Conservation (phyloP, 2,888 invertebrate genomes). For the Rhamphomyia laevipes region DNA sequence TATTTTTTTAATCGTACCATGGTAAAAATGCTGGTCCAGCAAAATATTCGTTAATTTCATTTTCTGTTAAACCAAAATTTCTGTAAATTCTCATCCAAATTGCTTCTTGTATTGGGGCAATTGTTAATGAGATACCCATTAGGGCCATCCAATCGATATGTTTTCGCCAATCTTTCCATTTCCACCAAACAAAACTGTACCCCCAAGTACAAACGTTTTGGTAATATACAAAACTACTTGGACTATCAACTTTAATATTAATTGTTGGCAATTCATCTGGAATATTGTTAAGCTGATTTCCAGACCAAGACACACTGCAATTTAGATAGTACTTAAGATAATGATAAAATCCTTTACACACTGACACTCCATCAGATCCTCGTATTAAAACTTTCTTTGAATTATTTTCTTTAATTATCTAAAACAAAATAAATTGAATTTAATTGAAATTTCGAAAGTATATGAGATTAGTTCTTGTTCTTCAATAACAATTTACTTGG, state of each 20-base stretch:
- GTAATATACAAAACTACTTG: too few relatives aligned
- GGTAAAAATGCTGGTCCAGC: conserved; percentile 88
- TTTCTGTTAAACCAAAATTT: conserved; percentile 56
- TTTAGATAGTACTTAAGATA: too few relatives aligned
- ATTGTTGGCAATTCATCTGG: too few relatives aligned
- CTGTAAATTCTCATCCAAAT: conserved; percentile 75
- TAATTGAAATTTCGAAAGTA: too few relatives aligned
- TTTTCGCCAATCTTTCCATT: conserved; percentile 77
- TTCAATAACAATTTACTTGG: too few relatives aligned
- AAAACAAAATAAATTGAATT: background rate
- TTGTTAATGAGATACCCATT: conserved; percentile 81
- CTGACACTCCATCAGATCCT: too few relatives aligned
- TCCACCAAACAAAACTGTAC: too few relatives aligned
- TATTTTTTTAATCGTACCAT: conserved; percentile 44
- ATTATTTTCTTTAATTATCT: conserved; percentile 9
- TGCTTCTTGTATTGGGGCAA: conserved; percentile 71
- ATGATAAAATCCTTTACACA: too few relatives aligned
- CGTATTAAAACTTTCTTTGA: conserved; percentile 7
- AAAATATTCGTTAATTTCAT: conserved; percentile 72
- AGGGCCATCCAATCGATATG: conserved; percentile 96
- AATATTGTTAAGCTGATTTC: too few relatives aligned
- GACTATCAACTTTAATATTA: too few relatives aligned
- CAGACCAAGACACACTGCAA: too few relatives aligned
- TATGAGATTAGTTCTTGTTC: conserved; percentile 91
- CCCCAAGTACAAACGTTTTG: too few relatives aligned